These are phyloP conservation scores for Drosophila ficusphila DNA, from an alignment of 1,140 invertebrate species.

Conservation along the genomic window DNA sequence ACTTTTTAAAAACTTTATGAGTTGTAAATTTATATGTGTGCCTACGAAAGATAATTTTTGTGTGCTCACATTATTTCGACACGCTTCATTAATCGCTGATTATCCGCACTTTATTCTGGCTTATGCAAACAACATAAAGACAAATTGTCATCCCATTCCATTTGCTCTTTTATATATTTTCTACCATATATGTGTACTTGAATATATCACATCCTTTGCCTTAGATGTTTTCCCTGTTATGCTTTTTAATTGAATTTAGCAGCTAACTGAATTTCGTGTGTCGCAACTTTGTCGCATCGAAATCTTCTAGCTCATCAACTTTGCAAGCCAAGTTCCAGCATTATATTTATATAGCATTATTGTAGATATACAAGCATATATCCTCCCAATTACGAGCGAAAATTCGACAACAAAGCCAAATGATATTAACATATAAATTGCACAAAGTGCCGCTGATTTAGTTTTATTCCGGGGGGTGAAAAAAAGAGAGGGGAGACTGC, in stretches of 20 bases:
- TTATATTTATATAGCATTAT: background rate
- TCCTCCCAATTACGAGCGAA: constrained; percentile 59
- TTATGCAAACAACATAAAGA: background rate
- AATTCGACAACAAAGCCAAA: constrained; percentile 76
- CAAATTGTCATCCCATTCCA: background rate
- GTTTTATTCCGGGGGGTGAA: constrained; percentile 50
- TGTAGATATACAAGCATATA: background rate
- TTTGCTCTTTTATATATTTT: background rate
- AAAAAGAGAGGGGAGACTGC: background rate
- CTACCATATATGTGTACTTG: background rate
- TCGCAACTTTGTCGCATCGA: constrained; percentile 70
- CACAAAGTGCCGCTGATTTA: constrained; percentile 80
- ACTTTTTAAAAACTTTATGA: too few species aligned
- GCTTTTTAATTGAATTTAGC: constrained; percentile 60
- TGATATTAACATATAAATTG: constrained; percentile 83
- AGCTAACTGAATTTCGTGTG: constrained; percentile 61
- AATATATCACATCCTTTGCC: constrained; percentile 1
- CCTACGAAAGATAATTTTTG: background rate
- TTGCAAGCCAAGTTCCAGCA: constrained; percentile 13
- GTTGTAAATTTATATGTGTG: too few species aligned
- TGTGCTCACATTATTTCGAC: background rate
- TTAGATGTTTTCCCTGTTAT: background rate
- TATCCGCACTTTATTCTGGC: background rate
- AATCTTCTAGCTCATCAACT: constrained; percentile 72
- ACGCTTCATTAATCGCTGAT: background rate